Base-by-base conservation (phyloP, 2,113 vertebrate species). In the Chroicocephalus ridibundus region DNA sequence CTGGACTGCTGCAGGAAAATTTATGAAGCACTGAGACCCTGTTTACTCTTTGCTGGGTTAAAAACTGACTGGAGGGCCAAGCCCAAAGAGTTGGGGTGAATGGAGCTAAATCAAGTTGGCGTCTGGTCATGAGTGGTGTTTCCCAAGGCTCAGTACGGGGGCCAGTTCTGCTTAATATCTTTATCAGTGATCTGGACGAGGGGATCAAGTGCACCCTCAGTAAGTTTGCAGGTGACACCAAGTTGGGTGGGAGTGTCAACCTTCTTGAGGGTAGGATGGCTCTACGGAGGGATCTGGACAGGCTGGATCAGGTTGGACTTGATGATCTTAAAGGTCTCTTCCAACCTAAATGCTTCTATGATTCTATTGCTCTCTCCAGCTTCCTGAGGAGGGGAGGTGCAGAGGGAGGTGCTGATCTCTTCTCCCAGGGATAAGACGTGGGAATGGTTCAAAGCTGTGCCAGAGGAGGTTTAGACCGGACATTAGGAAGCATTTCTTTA, bases 81-180 rank as follows among this genome's bases (percentile, higher is more conserved):
- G 34, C 22, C 15, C 4, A 11, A 49, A 40, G 21, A 40, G 40
- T 0, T 2, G 29, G n/a, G 40, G 46, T 31, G 57, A 75, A 38
- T 24, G 26, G 44, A 61, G 18, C 60, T 2, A 2, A 46, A 25
- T 64, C 22, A 16, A 54, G 26, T 4, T 42, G 19, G 54, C 2
- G 8, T 5, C 8, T 0, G 0, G 38, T 51, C 69, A 66, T 15
- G 29, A 61, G 46, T 42, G 47, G 10, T 72, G 42, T 10, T 88
- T 47, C 29, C 29, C 34, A 38, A 64, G 29, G 32, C 52, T 93
- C 36, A 14, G 13, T 38, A 10, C 2, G 46, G 44, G n/a, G 32
- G 4, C 8, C 40, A 40, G 46, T 60, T 66, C 57, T 84, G 26
- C 38, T 51, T 36, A 44, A 27, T 58, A 21, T 55, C 21, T 22